A percentile compares a stretch with the other conserved stretches of the same genome.
These are phyloP conservation scores for Amblyopsis hoosieri DNA, from an alignment of 2,797 vertebrate species.

Conservation along the genomic window DNA sequence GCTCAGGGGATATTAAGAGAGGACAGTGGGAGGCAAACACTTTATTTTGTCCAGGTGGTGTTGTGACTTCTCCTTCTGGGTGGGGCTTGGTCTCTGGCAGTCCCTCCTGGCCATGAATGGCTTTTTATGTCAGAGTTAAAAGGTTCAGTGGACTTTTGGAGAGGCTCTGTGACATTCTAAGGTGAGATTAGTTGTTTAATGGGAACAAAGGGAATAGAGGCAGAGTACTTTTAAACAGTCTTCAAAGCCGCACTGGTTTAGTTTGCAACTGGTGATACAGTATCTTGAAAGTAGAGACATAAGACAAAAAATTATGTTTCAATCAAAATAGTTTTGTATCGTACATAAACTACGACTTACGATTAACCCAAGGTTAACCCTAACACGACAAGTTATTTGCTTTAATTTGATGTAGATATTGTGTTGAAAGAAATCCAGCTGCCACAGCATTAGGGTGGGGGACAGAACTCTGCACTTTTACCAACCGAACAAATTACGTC, in stretches of 20 bases:
- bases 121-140: constrained; percentile 65
- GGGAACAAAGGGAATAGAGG: constrained; percentile 26
- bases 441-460: too few relatives aligned
- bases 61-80: constrained; percentile 54
- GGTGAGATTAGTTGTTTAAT: constrained; percentile 45
- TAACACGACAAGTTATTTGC: too few relatives aligned
- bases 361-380: too few relatives aligned
- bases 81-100: constrained; percentile 46
- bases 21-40: constrained; percentile 41
- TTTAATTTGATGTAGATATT: too few relatives aligned
- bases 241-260: constrained; percentile 9
- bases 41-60: constrained; percentile 64
- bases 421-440: too few relatives aligned
- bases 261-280: background rate
- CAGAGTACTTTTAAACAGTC: constrained; percentile 9
- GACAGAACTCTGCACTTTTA: too few relatives aligned
- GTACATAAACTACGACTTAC: background rate
- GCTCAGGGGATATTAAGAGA: constrained; percentile 48
- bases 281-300: background rate
- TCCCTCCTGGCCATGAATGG: constrained; percentile 45
- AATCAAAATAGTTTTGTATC: background rate
- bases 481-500: too few relatives aligned
- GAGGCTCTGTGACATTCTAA: constrained; percentile 30
- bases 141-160: constrained; percentile 40
- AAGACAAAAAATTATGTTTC: too few relatives aligned